Base-by-base conservation (phyloP, 2,888 invertebrate species). In the Diabrotica balteata region DNA sequence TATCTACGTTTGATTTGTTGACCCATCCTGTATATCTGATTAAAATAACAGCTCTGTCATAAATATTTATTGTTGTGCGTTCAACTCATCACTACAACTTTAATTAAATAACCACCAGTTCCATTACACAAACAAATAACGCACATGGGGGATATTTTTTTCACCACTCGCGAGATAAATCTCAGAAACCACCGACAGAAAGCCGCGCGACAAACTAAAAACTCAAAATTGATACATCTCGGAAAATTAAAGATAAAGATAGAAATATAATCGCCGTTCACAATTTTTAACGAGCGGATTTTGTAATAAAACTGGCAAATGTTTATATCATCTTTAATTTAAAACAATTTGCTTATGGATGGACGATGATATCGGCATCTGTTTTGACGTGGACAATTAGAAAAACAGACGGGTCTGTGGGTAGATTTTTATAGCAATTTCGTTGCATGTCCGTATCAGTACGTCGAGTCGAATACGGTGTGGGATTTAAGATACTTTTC, bases 271-370 rank as follows among this genome's bases (percentile, higher is more conserved):
- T 32, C n/a, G 10, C 6, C 11, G 42, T 55, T 62, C 54, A 54
- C 11, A 17, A 42, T 62, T 62, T 55, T 9, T n/a, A 17, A 47
- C 49, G 17, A 22, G 54, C 54, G 62, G 62, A 42, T 49, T 32
- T 45, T 60, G 51, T 32, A 10, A 44, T 50, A 7, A 47, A 50
- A 11, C 10, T 43, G 49, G 32, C 46, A 66, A 63, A 63, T 62
- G 58, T 63, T 67, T 57, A 55, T 61, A 62, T 63, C 65, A 67
- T 63, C 66, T 64, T 51, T 59, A 63, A 68, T 72, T 67, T 66
- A 61, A 61, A 69, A 63, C 63, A 68, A 71, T 71, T 59, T 65
- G 58, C 59, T 60, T 66, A 47, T 42, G 44, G 8, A 47, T 42
- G 44, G 8, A 57, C 43, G 51, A 44, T 47, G 42, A 55, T 63